phyloP scores from a whole-genome alignment of 2,797 vertebrate species.

The Trematomus bernacchii region DNA sequence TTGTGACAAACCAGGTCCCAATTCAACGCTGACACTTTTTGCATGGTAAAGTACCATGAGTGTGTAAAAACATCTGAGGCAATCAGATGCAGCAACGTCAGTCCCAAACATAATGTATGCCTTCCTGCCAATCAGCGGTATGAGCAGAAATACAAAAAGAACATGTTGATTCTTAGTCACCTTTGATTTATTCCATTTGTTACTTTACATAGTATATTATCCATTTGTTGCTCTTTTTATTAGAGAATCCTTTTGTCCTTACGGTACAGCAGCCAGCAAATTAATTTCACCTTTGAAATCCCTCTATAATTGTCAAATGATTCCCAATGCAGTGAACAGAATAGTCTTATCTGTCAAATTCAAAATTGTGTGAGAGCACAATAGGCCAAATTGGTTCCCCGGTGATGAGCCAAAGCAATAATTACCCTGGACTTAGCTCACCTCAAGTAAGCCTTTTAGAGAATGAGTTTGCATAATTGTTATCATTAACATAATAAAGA shows the following conservation, averaged over 20 bases:
- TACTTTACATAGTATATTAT: constrained; percentile 66
- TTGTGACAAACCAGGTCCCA: not conserved
- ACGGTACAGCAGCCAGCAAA: constrained; percentile 61
- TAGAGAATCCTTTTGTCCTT: constrained; percentile 54
- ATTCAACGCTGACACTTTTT: not conserved
- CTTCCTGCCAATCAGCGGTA: not conserved
- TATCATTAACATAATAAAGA: constrained; percentile 59
- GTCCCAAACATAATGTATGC: constrained; percentile 14
- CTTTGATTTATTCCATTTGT: constrained; percentile 73
- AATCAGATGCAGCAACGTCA: constrained; percentile 17
- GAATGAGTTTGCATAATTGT: constrained; percentile 51
- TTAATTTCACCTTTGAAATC: constrained; percentile 70
- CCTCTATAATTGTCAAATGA: constrained; percentile 55
- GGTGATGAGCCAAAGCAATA: constrained; percentile 62
- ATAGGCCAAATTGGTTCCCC: constrained; percentile 61
- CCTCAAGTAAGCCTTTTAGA: constrained; percentile 52
- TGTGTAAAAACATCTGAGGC: constrained; percentile 25
- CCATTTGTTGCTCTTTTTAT: constrained; percentile 55
- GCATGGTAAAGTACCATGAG: constrained; percentile 8
- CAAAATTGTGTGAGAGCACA: constrained; percentile 55
- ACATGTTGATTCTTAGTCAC: constrained; percentile 42
- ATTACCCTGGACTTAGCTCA: constrained; percentile 65
- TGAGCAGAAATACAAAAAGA: constrained; percentile 21
- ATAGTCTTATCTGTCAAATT: constrained; percentile 68
- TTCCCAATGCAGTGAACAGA: constrained; percentile 55